A percentile compares a stretch with the other conserved stretches of the same genome.
phyloP scores from a whole-genome alignment of 2,888 invertebrate species.

The Drosophila helvetica region DNA sequence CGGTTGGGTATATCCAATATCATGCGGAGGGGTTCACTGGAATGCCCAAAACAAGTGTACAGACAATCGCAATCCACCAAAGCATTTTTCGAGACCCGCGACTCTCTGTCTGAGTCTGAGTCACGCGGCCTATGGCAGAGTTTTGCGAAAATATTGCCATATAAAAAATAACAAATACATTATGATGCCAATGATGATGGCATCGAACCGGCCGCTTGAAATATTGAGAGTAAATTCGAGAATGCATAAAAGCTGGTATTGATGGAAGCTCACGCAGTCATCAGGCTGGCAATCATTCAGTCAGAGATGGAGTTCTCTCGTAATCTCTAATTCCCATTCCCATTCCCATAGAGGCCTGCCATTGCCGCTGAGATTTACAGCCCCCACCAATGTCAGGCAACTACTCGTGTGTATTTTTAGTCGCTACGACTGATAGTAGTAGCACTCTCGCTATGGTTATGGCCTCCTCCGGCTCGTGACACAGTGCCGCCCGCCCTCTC shows the following conservation, averaged over 20 bases:
- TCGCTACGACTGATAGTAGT: slow-evolving; percentile 6
- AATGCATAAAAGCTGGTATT: slow-evolving; percentile 32
- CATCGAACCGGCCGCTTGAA: slow-evolving; percentile 66
- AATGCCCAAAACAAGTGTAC: slow-evolving; percentile 72
- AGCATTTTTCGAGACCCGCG: neutral
- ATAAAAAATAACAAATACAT: slow-evolving; percentile 36
- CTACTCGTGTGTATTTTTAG: slow-evolving; percentile 14
- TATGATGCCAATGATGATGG: slow-evolving; percentile 65
- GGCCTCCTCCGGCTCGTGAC: slow-evolving; percentile 61
- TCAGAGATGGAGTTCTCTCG: neutral
- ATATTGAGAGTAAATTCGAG: slow-evolving; percentile 36
- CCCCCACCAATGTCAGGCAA: slow-evolving; percentile 65
- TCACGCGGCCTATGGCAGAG: slow-evolving; percentile 57
- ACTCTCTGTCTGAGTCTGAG: slow-evolving; percentile 37
- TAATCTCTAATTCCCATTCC: slow-evolving; percentile 2
- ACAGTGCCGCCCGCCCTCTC: slow-evolving; percentile 25
- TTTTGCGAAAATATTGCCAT: slow-evolving; percentile 36
- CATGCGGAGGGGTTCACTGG: slow-evolving; percentile 63
- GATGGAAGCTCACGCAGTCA: slow-evolving; percentile 16
- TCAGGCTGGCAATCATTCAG: neutral
- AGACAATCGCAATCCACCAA: slow-evolving; percentile 42
- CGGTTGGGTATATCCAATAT: slow-evolving; percentile 56
- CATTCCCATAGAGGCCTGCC: slow-evolving; percentile 52
- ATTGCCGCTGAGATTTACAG: slow-evolving; percentile 70
- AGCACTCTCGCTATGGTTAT: slow-evolving; percentile 12